phyloP scores from a whole-genome alignment of 2,113 vertebrate genomes.

The Ptyas mucosa region DNA sequence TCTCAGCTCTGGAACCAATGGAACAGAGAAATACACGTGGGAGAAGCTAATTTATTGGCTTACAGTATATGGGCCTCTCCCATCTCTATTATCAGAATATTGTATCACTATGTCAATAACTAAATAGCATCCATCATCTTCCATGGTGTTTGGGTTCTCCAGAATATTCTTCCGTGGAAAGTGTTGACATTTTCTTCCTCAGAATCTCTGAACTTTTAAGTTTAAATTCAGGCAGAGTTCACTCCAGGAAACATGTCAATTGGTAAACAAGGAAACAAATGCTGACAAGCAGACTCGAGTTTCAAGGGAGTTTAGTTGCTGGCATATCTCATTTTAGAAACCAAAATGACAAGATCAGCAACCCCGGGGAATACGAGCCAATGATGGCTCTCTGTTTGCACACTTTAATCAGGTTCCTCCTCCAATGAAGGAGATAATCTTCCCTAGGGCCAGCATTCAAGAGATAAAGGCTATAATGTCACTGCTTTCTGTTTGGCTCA shows the following conservation, averaged over 20 bases:
- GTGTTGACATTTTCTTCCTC: background rate
- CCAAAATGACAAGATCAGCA: background rate
- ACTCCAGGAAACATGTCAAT: background rate
- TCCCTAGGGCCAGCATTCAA: background rate
- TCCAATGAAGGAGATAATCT: background rate
- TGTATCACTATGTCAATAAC: background rate
- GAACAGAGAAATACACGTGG: background rate
- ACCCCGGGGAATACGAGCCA: background rate
- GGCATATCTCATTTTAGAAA: background rate
- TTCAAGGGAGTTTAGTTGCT: background rate
- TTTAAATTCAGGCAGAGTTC: background rate
- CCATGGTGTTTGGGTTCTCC: background rate
- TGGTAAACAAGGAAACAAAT: background rate
- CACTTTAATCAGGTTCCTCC: background rate
- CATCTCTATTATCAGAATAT: background rate
- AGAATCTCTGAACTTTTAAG: background rate
- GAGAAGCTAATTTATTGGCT: background rate
- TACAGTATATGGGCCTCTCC: background rate
- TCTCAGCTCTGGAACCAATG: background rate
- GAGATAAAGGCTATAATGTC: background rate
- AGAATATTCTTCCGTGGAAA: background rate
- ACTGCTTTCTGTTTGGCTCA: background rate
- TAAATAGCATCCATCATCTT: background rate
- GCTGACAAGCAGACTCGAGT: background rate
- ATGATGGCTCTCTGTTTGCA: background rate